These are phyloP conservation scores for Crypturellus tataupa DNA, from an alignment of 2,797 vertebrate species.

Conservation along the genomic window DNA sequence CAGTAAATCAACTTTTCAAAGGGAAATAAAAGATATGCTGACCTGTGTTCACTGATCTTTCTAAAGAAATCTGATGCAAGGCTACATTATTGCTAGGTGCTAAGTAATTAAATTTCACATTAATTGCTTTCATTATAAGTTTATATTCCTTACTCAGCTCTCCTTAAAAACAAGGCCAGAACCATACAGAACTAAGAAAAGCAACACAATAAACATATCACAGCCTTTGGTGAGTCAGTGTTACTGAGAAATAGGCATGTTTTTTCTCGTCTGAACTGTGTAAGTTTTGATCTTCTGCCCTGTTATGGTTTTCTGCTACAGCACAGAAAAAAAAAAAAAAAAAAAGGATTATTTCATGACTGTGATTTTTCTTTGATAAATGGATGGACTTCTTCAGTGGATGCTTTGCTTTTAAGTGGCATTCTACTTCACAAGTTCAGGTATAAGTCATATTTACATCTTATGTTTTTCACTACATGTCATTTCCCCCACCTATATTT, in stretches of 20 bases:
- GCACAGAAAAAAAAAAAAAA: background rate
- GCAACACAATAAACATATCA: background rate
- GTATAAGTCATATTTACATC: background rate
- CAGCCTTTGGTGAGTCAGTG: background rate
- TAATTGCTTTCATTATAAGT: background rate
- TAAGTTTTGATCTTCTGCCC: background rate
- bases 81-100: background rate
- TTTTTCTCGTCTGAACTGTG: background rate
- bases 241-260: background rate
- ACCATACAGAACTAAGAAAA: background rate
- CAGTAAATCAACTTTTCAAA: background rate
- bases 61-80: background rate
- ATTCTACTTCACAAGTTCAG: background rate
- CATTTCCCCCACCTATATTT: background rate
- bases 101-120: background rate
- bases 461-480: background rate
- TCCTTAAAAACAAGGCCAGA: background rate
- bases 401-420: background rate
- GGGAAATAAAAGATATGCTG: fast-evolving
- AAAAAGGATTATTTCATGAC: background rate
- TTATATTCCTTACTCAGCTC: background rate
- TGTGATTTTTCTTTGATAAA: background rate
- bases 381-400: background rate
- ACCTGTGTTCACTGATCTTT: background rate
- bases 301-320: background rate